A percentile compares a stretch with the other conserved stretches of the same genome.
phyloP scores from a whole-genome alignment of 2,797 vertebrate genomes.

The Betta splendens region DNA sequence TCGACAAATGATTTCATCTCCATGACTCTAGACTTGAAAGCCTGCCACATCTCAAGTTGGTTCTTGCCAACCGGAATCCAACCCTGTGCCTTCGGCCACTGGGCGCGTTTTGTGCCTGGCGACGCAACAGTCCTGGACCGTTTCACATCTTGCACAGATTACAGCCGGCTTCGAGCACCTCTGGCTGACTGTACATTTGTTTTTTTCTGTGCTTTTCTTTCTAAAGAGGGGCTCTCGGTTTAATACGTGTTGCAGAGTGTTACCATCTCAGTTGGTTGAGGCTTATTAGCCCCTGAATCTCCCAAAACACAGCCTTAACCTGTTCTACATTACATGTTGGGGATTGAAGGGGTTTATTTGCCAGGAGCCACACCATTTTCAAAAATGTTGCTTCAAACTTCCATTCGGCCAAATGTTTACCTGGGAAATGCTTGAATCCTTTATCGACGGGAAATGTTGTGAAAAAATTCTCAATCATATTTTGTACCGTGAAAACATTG shows the following conservation, averaged over 20 bases:
- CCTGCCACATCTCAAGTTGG: conserved; percentile 57
- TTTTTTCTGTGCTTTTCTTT: conserved; percentile 13
- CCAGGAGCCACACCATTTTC: conserved; percentile 25
- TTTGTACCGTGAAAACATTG: conserved; percentile 34
- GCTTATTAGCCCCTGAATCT: conserved; percentile 31
- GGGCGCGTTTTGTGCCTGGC: conserved; percentile 38
- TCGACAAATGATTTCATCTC: conserved; percentile 59
- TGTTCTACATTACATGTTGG: conserved; percentile 22
- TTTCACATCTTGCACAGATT: conserved; percentile 32
- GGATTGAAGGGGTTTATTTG: conserved; percentile 24
- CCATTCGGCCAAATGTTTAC: conserved; percentile 66
- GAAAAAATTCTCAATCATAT: conserved; percentile 39
- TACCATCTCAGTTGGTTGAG: conserved; percentile 31
- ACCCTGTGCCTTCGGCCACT: conserved; percentile 38
- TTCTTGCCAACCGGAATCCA: conserved; percentile 31
- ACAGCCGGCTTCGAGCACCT: conserved; percentile 26
- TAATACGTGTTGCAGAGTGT: conserved; percentile 21
- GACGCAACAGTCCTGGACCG: conserved; percentile 28
- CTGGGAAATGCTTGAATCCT: conserved; percentile 85
- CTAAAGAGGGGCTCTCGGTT: conserved; percentile 29
- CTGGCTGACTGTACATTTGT: conserved; percentile 14
- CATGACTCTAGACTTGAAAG: conserved; percentile 66
- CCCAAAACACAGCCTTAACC: conserved; percentile 30
- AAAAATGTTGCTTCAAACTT: conserved; percentile 39
- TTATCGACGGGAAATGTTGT: conserved; percentile 54